Conservation (phyloP, 2,888 invertebrate genomes). For the Melanophora roralis region DNA sequence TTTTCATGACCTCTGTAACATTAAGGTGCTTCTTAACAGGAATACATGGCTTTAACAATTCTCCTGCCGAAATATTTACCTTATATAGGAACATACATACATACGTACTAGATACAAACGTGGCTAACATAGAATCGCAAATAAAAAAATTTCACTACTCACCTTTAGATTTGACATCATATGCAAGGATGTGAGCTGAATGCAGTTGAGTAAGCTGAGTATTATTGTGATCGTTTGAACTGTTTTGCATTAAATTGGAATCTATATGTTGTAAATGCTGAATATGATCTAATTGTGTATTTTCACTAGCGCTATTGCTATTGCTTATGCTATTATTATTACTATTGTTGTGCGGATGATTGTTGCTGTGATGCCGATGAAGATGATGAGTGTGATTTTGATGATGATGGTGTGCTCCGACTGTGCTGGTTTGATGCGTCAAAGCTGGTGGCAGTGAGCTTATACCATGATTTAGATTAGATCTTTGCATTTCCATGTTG, state of each 20-base stretch:
- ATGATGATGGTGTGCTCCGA: constrained; percentile 33
- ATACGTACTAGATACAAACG: no score
- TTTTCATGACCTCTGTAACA: no score
- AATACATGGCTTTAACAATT: no score
- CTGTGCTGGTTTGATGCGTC: constrained; percentile 37
- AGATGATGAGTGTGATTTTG: constrained; percentile 43
- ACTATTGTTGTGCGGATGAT: constrained; percentile 30
- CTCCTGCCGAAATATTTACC: not conserved
- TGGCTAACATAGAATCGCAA: not conserved
- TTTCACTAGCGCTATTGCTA: constrained; percentile 15
- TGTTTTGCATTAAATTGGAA: constrained; percentile 47
- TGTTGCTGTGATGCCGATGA: constrained; percentile 45
- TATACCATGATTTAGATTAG: constrained; percentile 46
- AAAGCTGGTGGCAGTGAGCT: constrained; percentile 34
- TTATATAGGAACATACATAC: not conserved
- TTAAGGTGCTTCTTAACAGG: no score
- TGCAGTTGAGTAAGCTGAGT: constrained; percentile 32
- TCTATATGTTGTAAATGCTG: constrained; percentile 47
- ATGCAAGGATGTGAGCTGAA: constrained; percentile 15
- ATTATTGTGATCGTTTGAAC: constrained; percentile 34
- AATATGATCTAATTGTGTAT: constrained; percentile 33
- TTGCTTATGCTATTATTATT: constrained; percentile 28
- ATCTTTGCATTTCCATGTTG: constrained; percentile 62
- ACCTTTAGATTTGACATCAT: constrained; percentile 47
- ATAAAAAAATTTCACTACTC: not conserved